Evolutionary conservation across 2,888 invertebrate genomes (phyloP).

Genomic region (Neuroscelio doddi): DNA sequence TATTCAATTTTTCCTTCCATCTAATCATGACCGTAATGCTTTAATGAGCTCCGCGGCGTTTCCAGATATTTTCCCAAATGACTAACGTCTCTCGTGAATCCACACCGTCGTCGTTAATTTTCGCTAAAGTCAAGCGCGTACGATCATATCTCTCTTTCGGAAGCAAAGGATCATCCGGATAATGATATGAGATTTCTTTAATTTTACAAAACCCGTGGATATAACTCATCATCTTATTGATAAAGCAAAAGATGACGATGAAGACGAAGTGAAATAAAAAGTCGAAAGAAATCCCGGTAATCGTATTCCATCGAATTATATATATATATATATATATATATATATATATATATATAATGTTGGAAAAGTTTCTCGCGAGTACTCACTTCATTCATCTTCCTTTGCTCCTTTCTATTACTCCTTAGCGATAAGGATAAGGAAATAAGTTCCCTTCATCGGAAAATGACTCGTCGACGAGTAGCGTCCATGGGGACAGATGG

Average conservation of each 20-base stretch:
- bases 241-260: no score
- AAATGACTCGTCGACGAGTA: conserved; percentile 7
- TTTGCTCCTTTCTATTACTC: not conserved
- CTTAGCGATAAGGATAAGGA: not conserved
- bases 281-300: no score
- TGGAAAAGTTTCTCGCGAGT: no score
- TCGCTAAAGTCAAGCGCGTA: conserved; percentile 4
- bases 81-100: no score
- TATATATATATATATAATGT: no score
- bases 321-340: no score
- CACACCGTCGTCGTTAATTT: not conserved
- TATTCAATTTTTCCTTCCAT: no score
- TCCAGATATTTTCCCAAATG: no score
- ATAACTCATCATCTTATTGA: not conserved
- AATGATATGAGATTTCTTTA: conserved; percentile 10
- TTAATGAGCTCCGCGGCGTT: no score
- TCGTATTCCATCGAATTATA: no score
- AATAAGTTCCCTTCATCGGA: conserved; percentile 7
- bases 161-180: conserved; percentile 8
- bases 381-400: not conserved
- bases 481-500: conserved; percentile 7
- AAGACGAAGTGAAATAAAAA: no score
- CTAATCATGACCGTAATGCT: no score
- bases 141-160: not conserved
- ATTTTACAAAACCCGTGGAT: not conserved